Conservation (phyloP, 1,140 invertebrate species). For the Lanistes nyassanus region DNA sequence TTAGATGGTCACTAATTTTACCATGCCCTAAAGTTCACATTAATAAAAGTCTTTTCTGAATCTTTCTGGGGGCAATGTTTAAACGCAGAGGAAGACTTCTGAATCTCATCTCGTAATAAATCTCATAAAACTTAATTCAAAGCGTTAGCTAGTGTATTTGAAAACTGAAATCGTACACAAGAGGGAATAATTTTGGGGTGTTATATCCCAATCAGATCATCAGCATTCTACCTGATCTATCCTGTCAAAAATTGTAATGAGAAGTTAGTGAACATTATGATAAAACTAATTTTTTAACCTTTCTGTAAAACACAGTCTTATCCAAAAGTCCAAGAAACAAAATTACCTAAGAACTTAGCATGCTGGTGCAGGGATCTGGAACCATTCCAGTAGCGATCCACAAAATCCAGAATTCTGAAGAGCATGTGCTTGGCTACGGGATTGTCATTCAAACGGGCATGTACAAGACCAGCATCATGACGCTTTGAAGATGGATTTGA, state of each 20-base stretch:
- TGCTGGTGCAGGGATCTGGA: slow-evolving; percentile 65
- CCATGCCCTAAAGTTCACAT: too few species aligned
- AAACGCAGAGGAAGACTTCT: too few species aligned
- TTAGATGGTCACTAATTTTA: too few species aligned
- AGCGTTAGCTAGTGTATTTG: too few species aligned
- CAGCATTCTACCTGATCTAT: not conserved
- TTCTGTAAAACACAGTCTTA: not conserved
- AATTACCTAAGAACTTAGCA: slow-evolving; percentile 64
- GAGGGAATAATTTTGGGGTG: too few species aligned
- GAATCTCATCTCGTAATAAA: too few species aligned
- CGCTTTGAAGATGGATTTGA: slow-evolving; percentile 6
- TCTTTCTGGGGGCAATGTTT: too few species aligned
- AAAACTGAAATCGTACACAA: too few species aligned
- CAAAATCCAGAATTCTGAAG: slow-evolving; percentile 55
- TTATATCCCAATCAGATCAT: too few species aligned
- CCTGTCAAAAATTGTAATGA: not conserved
- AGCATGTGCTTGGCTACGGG: slow-evolving; percentile 45
- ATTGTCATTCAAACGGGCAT: slow-evolving; percentile 32
- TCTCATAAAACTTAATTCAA: too few species aligned
- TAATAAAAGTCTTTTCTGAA: too few species aligned
- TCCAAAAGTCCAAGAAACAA: not conserved
- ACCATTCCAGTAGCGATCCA: slow-evolving; percentile 67
- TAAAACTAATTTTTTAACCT: not conserved
- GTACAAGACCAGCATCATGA: slow-evolving; percentile 19
- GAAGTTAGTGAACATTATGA: not conserved